A percentile compares a stretch with the other conserved stretches of the same genome.
These are phyloP conservation scores for Petrocephalus microphthalmus DNA, from an alignment of 2,113 vertebrate genomes.

Conservation along the genomic window DNA sequence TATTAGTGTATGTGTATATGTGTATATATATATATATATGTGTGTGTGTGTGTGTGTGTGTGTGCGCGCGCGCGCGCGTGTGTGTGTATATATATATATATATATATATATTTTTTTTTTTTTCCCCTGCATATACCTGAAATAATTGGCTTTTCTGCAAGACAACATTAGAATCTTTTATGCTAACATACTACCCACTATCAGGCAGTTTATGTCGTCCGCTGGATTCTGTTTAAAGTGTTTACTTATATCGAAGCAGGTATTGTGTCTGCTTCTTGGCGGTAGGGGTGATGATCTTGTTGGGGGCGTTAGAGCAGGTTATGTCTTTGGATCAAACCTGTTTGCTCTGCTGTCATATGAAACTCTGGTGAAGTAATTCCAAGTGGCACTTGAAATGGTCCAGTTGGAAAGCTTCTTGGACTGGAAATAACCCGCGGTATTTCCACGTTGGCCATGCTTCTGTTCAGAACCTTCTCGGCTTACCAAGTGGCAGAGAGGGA, in stretches of 20 bases:
- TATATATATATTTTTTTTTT: constrained; percentile 68
- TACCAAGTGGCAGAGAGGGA: constrained; percentile 23
- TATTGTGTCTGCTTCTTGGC: not conserved
- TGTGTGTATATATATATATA: too few relatives aligned
- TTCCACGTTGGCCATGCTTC: constrained; percentile 65
- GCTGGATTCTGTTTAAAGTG: not conserved
- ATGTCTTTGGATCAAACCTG: constrained; percentile 64
- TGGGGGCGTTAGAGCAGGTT: constrained; percentile 25
- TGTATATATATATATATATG: constrained; percentile 70
- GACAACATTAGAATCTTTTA: constrained; percentile 56
- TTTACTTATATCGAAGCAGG: constrained; percentile 32
- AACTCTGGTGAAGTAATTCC: constrained; percentile 71
- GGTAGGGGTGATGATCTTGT: constrained; percentile 13
- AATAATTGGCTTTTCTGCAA: constrained; percentile 93
- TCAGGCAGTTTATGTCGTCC: not conserved
- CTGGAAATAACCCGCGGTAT: constrained; percentile 78
- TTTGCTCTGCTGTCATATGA: constrained; percentile 66
- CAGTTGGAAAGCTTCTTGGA: constrained; percentile 75
- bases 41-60: constrained; percentile 80
- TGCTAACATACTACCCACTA: not conserved
- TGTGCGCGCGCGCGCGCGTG: too few relatives aligned
- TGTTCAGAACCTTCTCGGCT: constrained; percentile 67
- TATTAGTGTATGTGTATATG: too few relatives aligned
- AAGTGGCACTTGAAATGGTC: constrained; percentile 80
- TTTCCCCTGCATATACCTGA: constrained; percentile 59